phyloP scores from a whole-genome alignment of 2,888 invertebrate genomes.

The Eurytoma adleriae region DNA sequence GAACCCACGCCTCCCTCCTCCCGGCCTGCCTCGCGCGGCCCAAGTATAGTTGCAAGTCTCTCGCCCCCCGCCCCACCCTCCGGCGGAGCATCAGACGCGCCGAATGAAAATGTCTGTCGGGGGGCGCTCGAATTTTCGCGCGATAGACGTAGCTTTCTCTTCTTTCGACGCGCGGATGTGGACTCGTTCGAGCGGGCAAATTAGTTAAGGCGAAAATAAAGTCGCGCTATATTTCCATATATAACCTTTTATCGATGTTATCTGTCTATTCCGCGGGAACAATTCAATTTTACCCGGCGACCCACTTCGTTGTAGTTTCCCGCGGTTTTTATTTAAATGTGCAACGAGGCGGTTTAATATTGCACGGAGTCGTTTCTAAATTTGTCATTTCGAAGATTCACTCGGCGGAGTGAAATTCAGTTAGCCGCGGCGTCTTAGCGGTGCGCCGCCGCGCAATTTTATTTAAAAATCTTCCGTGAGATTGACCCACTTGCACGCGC shows the following conservation, averaged over 20 bases:
- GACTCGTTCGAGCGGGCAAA: too few species aligned
- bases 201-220: too few species aligned
- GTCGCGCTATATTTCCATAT: too few species aligned
- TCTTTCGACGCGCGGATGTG: too few species aligned
- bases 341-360: neutral
- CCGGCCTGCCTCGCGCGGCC: neutral
- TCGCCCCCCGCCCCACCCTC: neutral
- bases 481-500: too few species aligned
- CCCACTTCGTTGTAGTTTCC: neutral
- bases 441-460: too few species aligned
- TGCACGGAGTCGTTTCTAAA: neutral
- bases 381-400: too few species aligned
- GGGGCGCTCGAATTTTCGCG: neutral
- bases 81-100: slow-evolving; percentile 33
- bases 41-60: neutral
- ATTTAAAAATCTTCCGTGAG: too few species aligned
- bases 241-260: too few species aligned
- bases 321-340: neutral
- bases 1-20: slow-evolving; percentile 21
- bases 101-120: slow-evolving; percentile 43
- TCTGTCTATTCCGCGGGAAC: too few species aligned
- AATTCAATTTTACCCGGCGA: neutral
- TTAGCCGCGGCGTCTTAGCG: too few species aligned
- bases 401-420: too few species aligned
- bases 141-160: neutral